These are phyloP conservation scores for Zaprionus capensis DNA, from an alignment of 1,140 invertebrate genomes.

Conservation along the genomic window DNA sequence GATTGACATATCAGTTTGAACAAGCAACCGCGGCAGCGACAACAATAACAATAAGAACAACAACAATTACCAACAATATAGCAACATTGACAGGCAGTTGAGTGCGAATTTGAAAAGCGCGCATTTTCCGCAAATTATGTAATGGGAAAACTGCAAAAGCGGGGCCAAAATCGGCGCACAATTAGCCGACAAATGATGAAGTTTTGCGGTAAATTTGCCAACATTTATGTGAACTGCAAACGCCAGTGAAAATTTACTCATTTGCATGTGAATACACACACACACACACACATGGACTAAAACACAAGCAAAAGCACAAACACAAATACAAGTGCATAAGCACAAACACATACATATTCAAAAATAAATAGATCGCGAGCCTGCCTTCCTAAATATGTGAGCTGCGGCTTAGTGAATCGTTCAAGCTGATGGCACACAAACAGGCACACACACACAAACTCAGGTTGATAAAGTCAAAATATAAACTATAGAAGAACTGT, in stretches of 20 bases:
- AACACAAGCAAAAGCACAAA: conserved; percentile 7
- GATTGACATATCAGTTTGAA: conserved; percentile 70
- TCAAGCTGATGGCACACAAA: not conserved
- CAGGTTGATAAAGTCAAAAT: not conserved
- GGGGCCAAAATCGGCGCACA: conserved; percentile 32
- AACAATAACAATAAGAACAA: conserved; percentile 4
- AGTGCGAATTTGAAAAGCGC: conserved; percentile 66
- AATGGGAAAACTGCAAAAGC: not conserved
- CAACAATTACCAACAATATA: conserved; percentile 6
- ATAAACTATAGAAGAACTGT: not conserved
- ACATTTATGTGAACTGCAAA: conserved; percentile 30
- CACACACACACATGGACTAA: conserved; percentile 17
- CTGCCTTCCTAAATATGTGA: not conserved
- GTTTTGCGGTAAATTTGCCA: conserved; percentile 25
- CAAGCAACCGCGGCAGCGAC: conserved; percentile 11
- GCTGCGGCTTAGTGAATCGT: not conserved
- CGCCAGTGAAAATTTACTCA: conserved; percentile 22
- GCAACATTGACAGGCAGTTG: conserved; percentile 34
- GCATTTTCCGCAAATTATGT: conserved; percentile 40
- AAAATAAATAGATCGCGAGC: not conserved
- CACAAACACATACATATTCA: conserved; percentile 8
- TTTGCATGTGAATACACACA: conserved; percentile 29
- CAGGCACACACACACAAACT: not conserved
- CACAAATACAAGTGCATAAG: conserved; percentile 16
- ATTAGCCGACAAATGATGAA: conserved; percentile 50